Percentiles rank a stretch among this genome's conserved stretches.
phyloP scores from a whole-genome alignment of 2,113 vertebrate species.

The Eurystomus gularis region DNA sequence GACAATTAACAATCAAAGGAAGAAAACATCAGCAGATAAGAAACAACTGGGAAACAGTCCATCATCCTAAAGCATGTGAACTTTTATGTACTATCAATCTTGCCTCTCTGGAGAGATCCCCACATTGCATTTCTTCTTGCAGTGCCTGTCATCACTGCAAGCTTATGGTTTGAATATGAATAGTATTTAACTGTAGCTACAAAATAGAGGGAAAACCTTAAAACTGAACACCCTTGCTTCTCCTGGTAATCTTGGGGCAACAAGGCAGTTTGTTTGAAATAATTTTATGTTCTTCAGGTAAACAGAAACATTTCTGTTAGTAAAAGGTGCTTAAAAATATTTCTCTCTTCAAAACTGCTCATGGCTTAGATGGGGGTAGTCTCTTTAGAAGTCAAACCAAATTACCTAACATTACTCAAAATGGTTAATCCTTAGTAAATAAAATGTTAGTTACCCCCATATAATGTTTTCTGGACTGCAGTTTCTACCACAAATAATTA shows the following conservation, averaged over 20 bases:
- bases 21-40: neutral
- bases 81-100: neutral
- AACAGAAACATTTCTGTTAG: neutral
- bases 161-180: neutral
- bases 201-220: neutral
- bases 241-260: neutral
- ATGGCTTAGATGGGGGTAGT: neutral
- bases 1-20: neutral
- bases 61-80: neutral
- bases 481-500: neutral
- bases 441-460: neutral
- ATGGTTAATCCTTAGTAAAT: neutral
- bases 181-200: neutral
- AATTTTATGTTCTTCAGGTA: neutral
- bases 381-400: neutral
- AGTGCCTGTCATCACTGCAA: neutral
- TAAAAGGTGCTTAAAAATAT: neutral
- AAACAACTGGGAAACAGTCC: neutral
- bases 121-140: neutral
- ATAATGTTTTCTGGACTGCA: neutral
- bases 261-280: neutral
- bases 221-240: neutral
- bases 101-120: neutral
- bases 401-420: neutral
- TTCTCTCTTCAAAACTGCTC: neutral